Evolutionary conservation across 2,113 vertebrate species (phyloP).

Genomic region (Bos javanicus): DNA sequence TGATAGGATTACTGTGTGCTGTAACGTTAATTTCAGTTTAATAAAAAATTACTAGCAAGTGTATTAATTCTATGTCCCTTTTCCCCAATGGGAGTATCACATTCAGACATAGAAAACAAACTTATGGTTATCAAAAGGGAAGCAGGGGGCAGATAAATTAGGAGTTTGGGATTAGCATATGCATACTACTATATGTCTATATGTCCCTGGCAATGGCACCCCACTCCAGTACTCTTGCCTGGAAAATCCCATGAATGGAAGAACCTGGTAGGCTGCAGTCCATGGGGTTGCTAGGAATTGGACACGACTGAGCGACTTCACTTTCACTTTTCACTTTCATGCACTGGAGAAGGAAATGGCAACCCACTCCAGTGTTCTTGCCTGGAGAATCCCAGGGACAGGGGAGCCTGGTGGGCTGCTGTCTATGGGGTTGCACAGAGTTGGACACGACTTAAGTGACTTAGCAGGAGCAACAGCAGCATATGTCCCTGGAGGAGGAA

Average conservation of each 20-base stretch:
- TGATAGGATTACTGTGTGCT: not conserved
- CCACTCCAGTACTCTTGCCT: not conserved
- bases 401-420: too few relatives aligned
- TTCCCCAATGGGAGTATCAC: not conserved
- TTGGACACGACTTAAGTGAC: too few relatives aligned
- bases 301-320: accelerated
- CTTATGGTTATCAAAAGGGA: not conserved
- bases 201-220: not conserved
- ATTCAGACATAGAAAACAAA: not conserved
- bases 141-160: not conserved
- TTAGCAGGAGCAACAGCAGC: too few relatives aligned
- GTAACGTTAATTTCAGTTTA: not conserved
- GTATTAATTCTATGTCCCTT: not conserved
- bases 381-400: too few relatives aligned
- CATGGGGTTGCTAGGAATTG: not conserved
- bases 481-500: too few relatives aligned
- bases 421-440: too few relatives aligned
- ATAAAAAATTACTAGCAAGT: not conserved
- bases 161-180: not conserved
- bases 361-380: too few relatives aligned
- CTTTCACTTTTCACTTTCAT: too few relatives aligned
- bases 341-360: too few relatives aligned
- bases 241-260: not conserved
- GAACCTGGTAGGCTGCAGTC: not conserved
- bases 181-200: not conserved